Evolutionary conservation across 92 coral and sea anemone genomes (phyloP).

Genomic region (Bergia puertoricense): DNA sequence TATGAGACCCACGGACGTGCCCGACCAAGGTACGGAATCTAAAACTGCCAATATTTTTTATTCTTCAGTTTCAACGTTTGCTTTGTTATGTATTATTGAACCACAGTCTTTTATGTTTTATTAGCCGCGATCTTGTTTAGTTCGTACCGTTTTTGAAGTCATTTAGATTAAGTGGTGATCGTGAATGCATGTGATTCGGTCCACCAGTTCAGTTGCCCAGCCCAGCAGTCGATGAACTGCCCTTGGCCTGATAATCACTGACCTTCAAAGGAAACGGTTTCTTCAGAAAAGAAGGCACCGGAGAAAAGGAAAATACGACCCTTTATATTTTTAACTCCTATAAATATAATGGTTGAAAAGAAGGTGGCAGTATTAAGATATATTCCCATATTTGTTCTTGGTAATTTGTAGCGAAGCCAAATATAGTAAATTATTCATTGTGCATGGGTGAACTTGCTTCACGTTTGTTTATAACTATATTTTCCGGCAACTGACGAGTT

Average conservation of each 20-base stretch:
- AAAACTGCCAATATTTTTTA: not conserved
- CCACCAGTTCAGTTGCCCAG: conserved; percentile 22
- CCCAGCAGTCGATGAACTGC: conserved; percentile 11
- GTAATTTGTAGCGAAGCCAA: too few relatives aligned
- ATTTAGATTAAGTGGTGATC: conserved; percentile 10
- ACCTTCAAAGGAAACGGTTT: not conserved
- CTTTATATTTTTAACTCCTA: too few relatives aligned
- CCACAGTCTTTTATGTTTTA: not conserved
- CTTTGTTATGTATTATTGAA: not conserved
- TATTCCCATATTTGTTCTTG: too few relatives aligned
- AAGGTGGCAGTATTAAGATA: too few relatives aligned
- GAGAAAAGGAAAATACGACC: not conserved
- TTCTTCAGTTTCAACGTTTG: not conserved
- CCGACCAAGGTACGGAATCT: conserved; percentile 86
- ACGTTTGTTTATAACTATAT: too few relatives aligned
- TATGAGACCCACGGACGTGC: conserved; percentile 98
- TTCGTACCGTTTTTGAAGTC: not conserved
- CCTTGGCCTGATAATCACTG: not conserved
- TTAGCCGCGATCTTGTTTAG: not conserved
- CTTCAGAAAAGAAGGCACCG: not conserved
- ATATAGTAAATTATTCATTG: too few relatives aligned
- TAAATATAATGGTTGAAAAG: too few relatives aligned
- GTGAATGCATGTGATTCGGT: not conserved
- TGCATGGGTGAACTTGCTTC: too few relatives aligned
- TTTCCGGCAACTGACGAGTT: too few relatives aligned